Conservation (phyloP, 2,113 vertebrate genomes). For the Paradoxurus hermaphroditus region DNA sequence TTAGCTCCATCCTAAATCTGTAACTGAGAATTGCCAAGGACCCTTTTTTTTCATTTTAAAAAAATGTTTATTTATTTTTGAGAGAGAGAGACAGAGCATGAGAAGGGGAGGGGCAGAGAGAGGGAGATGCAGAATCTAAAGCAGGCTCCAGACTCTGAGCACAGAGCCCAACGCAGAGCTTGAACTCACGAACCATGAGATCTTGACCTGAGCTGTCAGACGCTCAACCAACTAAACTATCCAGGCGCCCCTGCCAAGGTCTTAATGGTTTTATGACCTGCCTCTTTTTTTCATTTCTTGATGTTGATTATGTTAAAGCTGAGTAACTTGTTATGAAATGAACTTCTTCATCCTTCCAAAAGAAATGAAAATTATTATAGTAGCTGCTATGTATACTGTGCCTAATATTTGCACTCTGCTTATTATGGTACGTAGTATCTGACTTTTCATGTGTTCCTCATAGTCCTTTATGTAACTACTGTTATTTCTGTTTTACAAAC, state of each 20-base stretch:
- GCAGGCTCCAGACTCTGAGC: too few relatives aligned
- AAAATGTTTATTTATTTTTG: too few relatives aligned
- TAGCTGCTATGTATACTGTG: not conserved
- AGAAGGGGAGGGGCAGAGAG: too few relatives aligned
- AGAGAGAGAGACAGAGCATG: too few relatives aligned
- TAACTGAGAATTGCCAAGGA: not conserved
- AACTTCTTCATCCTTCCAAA: not conserved
- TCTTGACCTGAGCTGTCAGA: too few relatives aligned
- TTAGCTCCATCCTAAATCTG: not conserved
- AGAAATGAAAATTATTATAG: slow-evolving; percentile 4
- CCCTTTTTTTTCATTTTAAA: too few relatives aligned
- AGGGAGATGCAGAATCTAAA: too few relatives aligned
- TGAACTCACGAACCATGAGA: too few relatives aligned
- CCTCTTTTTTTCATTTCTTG: not conserved
- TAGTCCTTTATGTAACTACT: not conserved
- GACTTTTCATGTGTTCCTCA: not conserved
- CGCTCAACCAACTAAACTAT: too few relatives aligned
- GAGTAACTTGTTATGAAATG: slow-evolving; percentile 33
- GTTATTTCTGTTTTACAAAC: not conserved
- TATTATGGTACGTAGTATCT: not conserved
- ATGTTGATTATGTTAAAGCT: slow-evolving; percentile 22
- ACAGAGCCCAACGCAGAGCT: too few relatives aligned
- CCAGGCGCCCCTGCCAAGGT: not conserved
- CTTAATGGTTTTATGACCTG: not conserved
- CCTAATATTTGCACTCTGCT: not conserved